Percentiles rank a stretch among this genome's conserved stretches.
phyloP scores from a whole-genome alignment of 1,140 invertebrate species.

The Pemphigus obesinymphae region DNA sequence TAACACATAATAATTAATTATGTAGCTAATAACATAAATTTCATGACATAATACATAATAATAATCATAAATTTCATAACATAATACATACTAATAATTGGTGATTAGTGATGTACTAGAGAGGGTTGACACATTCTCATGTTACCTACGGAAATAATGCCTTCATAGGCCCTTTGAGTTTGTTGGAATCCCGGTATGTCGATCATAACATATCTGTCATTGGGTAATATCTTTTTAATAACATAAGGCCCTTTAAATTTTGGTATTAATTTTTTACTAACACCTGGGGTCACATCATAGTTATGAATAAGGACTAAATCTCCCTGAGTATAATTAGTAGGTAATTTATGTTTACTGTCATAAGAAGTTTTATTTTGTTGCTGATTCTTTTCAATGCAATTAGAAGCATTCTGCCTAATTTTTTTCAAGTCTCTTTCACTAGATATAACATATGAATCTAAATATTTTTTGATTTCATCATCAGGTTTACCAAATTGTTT shows the following conservation, averaged over 20 bases:
- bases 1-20: too few species aligned
- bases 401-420: slow-evolving; percentile 8
- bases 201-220: slow-evolving; percentile 28
- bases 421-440: not conserved
- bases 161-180: not conserved
- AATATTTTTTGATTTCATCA: slow-evolving; percentile 2
- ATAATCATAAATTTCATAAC: too few species aligned
- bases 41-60: too few species aligned
- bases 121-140: not conserved
- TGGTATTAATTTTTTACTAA: slow-evolving; percentile 12
- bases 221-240: slow-evolving; percentile 33
- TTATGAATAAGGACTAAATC: slow-evolving; percentile 33
- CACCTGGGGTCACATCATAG: not conserved
- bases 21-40: too few species aligned
- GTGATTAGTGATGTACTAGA: too few species aligned
- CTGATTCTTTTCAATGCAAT: not conserved
- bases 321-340: slow-evolving; percentile 7
- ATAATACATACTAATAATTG: too few species aligned
- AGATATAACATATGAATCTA: not conserved
- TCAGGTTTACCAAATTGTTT: slow-evolving; percentile 23
- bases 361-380: not conserved
- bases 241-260: slow-evolving; percentile 38
- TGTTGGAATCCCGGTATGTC: slow-evolving; percentile 32
- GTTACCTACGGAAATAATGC: not conserved
- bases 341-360: slow-evolving; percentile 11